Conservation (phyloP, 2,888 invertebrate species). For the Catocala sponsa region DNA sequence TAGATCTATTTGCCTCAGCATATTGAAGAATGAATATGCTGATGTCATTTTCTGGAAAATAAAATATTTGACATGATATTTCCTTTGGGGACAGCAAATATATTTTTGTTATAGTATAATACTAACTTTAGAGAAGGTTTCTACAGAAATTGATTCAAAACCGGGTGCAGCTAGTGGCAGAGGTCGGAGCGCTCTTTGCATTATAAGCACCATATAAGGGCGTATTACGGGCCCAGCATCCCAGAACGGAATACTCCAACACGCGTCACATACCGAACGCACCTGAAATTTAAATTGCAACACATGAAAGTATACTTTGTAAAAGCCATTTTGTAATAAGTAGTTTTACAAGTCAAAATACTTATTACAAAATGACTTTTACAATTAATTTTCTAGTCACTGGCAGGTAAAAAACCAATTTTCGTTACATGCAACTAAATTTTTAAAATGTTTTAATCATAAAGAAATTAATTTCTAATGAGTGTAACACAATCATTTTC, state of each 20-base stretch:
- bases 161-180: constrained; percentile 67
- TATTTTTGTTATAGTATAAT: background rate
- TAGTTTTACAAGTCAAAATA: no score
- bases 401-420: no score
- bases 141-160: constrained; percentile 69
- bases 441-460: no score
- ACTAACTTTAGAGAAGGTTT: constrained; percentile 74
- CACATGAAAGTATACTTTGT: no score
- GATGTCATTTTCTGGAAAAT: constrained; percentile 70
- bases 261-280: constrained; percentile 65
- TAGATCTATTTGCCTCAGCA: constrained; percentile 64
- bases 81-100: background rate
- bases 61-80: no score
- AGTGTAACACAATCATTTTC: no score
- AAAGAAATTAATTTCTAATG: no score
- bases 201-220: constrained; percentile 72
- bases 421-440: no score
- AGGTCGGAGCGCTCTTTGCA: constrained; percentile 68
- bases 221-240: constrained; percentile 62
- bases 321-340: no score
- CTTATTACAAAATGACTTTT: no score
- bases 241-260: constrained; percentile 73
- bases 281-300: constrained; percentile 46
- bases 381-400: no score
- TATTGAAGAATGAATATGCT: constrained; percentile 74